Evolutionary conservation across 2,797 vertebrate species (phyloP).

Genomic region (Potorous gilbertii): DNA sequence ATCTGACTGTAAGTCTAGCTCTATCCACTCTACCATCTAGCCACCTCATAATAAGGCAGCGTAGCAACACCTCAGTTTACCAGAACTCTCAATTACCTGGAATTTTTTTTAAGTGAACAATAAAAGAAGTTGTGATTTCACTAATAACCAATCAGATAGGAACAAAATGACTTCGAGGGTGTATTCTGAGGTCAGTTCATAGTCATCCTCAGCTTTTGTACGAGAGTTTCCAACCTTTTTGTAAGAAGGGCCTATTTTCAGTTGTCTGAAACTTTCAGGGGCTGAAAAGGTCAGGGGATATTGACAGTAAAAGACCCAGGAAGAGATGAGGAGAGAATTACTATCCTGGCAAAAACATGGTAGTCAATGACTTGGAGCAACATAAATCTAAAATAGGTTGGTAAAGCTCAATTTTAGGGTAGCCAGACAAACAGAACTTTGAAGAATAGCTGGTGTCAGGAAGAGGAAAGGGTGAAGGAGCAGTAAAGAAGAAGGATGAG

Average conservation of each 20-base stretch:
- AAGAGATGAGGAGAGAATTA: not conserved
- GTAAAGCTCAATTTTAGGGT: not conserved
- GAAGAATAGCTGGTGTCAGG: not conserved
- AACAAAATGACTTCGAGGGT: not conserved
- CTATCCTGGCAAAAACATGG: not conserved
- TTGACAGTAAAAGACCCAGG: not conserved
- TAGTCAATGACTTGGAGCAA: not conserved
- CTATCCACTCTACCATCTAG: not conserved
- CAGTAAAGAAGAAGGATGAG: not conserved
- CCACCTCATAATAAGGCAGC: not conserved
- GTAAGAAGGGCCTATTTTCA: not conserved
- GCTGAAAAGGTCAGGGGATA: not conserved
- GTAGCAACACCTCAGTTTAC: not conserved
- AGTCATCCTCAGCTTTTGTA: not conserved
- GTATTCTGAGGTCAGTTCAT: slow-evolving; percentile 19
- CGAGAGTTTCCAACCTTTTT: not conserved
- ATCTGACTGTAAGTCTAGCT: not conserved
- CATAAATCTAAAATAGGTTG: not conserved
- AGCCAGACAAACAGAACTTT: not conserved
- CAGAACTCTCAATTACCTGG: slow-evolving; percentile 28
- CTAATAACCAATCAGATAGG: not conserved
- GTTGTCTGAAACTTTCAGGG: not conserved
- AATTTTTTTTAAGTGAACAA: not conserved
- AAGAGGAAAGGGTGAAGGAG: not conserved
- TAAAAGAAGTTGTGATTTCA: not conserved